phyloP scores from a whole-genome alignment of 2,797 vertebrate species.

The Chiloscyllium punctatum region DNA sequence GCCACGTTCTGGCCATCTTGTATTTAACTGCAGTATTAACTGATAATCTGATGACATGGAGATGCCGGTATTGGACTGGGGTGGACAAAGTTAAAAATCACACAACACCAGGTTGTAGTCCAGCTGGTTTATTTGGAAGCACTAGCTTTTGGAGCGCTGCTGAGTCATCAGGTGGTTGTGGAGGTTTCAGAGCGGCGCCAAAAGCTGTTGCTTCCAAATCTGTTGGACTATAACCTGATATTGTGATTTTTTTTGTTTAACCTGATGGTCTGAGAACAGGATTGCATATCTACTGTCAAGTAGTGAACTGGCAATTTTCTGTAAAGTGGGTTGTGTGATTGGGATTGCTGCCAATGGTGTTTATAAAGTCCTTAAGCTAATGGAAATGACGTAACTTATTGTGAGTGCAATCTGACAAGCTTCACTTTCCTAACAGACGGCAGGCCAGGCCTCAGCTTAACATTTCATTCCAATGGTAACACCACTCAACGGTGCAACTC shows the following conservation, averaged over 20 bases:
- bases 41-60: not conserved
- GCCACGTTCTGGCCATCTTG: not conserved
- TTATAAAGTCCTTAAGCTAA: not conserved
- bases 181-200: no score
- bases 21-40: not conserved
- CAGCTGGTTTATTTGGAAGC: no score
- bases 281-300: no score
- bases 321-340: not conserved
- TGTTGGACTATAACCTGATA: no score
- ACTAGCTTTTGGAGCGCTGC: no score
- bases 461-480: not conserved
- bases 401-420: not conserved
- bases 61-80: no score
- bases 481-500: not conserved
- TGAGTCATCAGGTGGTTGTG: no score
- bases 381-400: not conserved
- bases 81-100: no score
- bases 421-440: not conserved
- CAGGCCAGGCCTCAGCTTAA: not conserved
- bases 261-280: not conserved
- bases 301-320: not conserved
- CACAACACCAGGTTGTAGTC: no score
- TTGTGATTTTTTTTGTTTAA: no score
- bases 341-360: not conserved
- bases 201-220: no score